These are phyloP conservation scores for Drosophila repletoides DNA, from an alignment of 1,140 invertebrate genomes.

Conservation along the genomic window DNA sequence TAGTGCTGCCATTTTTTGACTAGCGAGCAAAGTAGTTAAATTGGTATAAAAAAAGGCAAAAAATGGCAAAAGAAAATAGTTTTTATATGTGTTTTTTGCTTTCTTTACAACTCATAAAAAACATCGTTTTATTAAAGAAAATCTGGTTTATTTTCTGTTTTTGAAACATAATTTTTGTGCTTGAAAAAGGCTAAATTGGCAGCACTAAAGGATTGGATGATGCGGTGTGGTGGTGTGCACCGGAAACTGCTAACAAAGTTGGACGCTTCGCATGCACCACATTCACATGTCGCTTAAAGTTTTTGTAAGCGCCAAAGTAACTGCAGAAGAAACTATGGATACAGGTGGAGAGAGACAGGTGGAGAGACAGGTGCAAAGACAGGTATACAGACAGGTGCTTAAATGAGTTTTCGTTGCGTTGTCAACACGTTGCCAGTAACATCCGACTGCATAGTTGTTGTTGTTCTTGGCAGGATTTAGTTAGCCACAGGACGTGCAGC, in stretches of 20 bases:
- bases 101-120: too few relatives aligned
- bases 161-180: too few relatives aligned
- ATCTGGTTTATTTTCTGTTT: too few relatives aligned
- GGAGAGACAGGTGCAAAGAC: neutral
- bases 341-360: neutral
- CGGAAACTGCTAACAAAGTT: constrained; percentile 71
- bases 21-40: too few relatives aligned
- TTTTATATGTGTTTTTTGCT: too few relatives aligned
- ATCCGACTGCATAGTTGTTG: neutral
- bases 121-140: too few relatives aligned
- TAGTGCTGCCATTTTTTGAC: too few relatives aligned
- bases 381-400: constrained; percentile 46
- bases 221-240: neutral
- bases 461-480: constrained; percentile 12
- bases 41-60: too few relatives aligned
- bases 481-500: constrained; percentile 24
- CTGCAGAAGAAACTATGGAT: constrained; percentile 1
- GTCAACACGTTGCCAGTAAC: constrained; percentile 19
- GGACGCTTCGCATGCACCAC: too few relatives aligned
- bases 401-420: constrained; percentile 64
- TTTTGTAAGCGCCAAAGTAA: constrained; percentile 4
- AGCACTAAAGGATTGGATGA: neutral
- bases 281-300: constrained; percentile 23
- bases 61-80: too few relatives aligned
- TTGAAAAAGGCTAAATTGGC: too few relatives aligned